Conservation (phyloP, 1,140 invertebrate genomes). For the Solenopsis invicta region DNA sequence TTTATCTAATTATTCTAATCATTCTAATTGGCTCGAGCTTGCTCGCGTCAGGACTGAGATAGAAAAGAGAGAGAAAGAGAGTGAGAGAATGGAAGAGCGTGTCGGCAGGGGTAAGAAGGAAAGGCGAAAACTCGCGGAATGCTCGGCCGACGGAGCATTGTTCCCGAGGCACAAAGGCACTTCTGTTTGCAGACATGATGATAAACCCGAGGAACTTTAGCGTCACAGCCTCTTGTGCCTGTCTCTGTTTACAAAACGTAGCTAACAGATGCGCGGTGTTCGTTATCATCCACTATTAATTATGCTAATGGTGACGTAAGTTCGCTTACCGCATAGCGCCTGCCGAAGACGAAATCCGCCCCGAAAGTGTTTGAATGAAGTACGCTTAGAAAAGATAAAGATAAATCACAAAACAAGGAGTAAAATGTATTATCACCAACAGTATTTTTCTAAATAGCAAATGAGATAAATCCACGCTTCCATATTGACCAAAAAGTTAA, state of each 20-base stretch:
- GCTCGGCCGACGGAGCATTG: conserved; percentile 74
- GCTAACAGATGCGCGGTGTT: conserved; percentile 71
- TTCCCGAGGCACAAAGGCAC: conserved; percentile 78
- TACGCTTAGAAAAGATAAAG: background rate
- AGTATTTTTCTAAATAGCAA: background rate
- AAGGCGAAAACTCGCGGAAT: conserved; percentile 59
- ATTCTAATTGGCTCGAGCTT: conserved; percentile 46
- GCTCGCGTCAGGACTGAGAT: background rate
- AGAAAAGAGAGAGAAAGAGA: background rate
- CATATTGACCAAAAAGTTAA: background rate
- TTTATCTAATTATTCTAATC: conserved; percentile 52
- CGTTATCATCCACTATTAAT: conserved; percentile 78
- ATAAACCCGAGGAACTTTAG: conserved; percentile 77
- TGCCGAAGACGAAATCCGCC: conserved; percentile 28
- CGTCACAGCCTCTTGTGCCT: conserved; percentile 50
- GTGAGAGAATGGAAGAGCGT: background rate
- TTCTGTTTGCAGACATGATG: conserved; percentile 75
- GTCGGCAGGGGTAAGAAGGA: conserved; percentile 23
- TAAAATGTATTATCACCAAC: background rate
- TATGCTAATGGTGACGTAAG: conserved; percentile 78
- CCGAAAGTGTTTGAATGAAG: conserved; percentile 1
- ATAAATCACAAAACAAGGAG: background rate
- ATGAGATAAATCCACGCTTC: background rate
- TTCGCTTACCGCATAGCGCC: conserved; percentile 48
- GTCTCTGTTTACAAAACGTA: conserved; percentile 75